Evolutionary conservation across 2,113 vertebrate genomes (phyloP), one percentile per base, ranked within the genome.

Genomic region (Elephas maximus): DNA sequence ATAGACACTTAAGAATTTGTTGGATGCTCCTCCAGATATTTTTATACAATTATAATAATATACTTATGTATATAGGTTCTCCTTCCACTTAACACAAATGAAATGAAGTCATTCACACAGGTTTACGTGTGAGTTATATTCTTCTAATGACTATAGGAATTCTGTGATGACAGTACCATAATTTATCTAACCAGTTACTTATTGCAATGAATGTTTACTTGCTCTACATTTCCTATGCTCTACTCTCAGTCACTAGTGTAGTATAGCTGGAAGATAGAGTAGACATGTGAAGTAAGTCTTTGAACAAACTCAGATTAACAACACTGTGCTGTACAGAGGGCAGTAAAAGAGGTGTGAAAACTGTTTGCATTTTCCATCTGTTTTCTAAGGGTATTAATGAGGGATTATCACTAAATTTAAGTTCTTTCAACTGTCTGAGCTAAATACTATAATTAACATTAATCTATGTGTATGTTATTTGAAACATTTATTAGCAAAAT

Each of bases 21-120:
- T 97, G 69, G 44, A 6, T 81, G 62, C 37, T 95, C 18, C 63
- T 86, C 3, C 9, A 88, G 14, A 78, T 79, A 63, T 62, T 95
- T 96, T 93, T 92, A 67, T 96, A 24, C n/a, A 86, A 79, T 93
- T 86, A 51, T 69, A 80, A 57, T 92, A 85, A 93, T 28, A n/a
- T 78, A 5, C 51, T 9, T 78, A 37, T 74, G 11, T 93, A 26
- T 86, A 17, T 84, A 10, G 48, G 60, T 67, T 44, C 91, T 53
- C 69, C 45, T 92, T 73, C 8, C 44, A 48, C 44, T 79, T 95
- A 44, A 51, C 8, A 44, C 37, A 88, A 57, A 74, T 45, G 7
- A 7, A n/a, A 51, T 62, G 15, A 62, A 78, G 30, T 48, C 41
- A 37, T 28, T 4, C 21, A 48, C 48, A 62, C 30, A 65, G 53